Evolutionary conservation across 2,888 invertebrate genomes (phyloP).

Genomic region (Phengaris alcon): DNA sequence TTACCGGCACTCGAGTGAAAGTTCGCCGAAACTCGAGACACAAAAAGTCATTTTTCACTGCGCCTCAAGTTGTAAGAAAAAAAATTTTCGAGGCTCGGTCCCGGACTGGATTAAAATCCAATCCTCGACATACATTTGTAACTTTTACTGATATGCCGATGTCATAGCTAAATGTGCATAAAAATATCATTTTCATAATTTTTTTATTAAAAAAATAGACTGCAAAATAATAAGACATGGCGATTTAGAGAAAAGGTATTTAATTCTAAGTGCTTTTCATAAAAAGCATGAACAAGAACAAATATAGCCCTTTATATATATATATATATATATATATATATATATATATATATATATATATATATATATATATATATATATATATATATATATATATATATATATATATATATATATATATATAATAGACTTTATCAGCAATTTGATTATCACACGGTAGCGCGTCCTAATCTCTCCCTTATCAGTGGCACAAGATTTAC

Average conservation of each 20-base stretch:
- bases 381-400: too few relatives aligned
- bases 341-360: too few relatives aligned
- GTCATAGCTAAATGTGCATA: slow-evolving; percentile 36
- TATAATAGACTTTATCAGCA: slow-evolving; percentile 68
- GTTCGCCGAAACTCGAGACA: slow-evolving; percentile 47
- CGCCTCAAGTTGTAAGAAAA: slow-evolving; percentile 51
- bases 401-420: too few relatives aligned
- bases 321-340: too few relatives aligned
- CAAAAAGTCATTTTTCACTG: slow-evolving; percentile 65
- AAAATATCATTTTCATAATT: too few relatives aligned
- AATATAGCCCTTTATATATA: too few relatives aligned
- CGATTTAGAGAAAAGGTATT: too few relatives aligned
- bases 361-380: too few relatives aligned
- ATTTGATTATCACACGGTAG: slow-evolving; percentile 74
- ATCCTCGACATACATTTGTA: slow-evolving; percentile 57
- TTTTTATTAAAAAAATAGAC: too few relatives aligned
- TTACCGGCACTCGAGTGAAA: slow-evolving; percentile 27
- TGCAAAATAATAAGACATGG: too few relatives aligned
- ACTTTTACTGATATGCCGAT: slow-evolving; percentile 57
- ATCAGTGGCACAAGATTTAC: slow-evolving; percentile 44
- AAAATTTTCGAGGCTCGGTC: slow-evolving; percentile 63
- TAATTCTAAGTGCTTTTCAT: too few relatives aligned
- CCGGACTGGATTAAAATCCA: slow-evolving; percentile 58
- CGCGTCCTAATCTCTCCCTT: slow-evolving; percentile 56
- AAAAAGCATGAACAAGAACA: too few relatives aligned